These are phyloP conservation scores for Sialia sialis DNA, from an alignment of 2,113 vertebrate genomes.

Conservation along the genomic window DNA sequence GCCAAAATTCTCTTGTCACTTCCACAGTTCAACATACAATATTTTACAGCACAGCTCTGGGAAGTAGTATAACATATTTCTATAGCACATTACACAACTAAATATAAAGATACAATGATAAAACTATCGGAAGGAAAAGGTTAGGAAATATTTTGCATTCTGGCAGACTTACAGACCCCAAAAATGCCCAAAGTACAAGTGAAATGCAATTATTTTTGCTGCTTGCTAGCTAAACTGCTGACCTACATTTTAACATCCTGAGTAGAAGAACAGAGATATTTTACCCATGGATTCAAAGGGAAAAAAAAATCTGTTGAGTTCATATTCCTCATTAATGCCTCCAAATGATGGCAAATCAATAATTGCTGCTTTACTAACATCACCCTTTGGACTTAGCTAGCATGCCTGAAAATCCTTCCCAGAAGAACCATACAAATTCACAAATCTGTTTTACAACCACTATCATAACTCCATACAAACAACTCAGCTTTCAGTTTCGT, in stretches of 20 bases:
- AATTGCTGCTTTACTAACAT: not conserved
- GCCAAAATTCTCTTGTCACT: not conserved
- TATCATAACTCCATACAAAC: not conserved
- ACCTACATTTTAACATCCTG: slow-evolving; percentile 10
- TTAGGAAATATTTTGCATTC: not conserved
- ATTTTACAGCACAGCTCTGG: not conserved
- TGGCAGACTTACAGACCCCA: not conserved
- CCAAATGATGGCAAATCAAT: slow-evolving; percentile 3
- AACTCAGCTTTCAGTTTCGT: not conserved
- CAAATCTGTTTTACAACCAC: not conserved
- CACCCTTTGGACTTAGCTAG: not conserved
- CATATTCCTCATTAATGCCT: not conserved
- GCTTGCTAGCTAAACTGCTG: not conserved
- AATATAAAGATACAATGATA: not conserved
- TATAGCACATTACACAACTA: not conserved
- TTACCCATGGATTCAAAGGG: not conserved
- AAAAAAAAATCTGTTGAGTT: not conserved
- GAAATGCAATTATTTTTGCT: slow-evolving; percentile 27
- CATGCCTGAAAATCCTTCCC: not conserved
- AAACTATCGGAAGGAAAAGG: not conserved
- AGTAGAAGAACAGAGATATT: not conserved
- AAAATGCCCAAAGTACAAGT: not conserved
- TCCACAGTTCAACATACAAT: not conserved
- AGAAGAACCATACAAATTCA: not conserved
- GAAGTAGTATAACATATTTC: not conserved